These are phyloP conservation scores for Archilochus colubris DNA, from an alignment of 2,113 vertebrate genomes.

Conservation along the genomic window DNA sequence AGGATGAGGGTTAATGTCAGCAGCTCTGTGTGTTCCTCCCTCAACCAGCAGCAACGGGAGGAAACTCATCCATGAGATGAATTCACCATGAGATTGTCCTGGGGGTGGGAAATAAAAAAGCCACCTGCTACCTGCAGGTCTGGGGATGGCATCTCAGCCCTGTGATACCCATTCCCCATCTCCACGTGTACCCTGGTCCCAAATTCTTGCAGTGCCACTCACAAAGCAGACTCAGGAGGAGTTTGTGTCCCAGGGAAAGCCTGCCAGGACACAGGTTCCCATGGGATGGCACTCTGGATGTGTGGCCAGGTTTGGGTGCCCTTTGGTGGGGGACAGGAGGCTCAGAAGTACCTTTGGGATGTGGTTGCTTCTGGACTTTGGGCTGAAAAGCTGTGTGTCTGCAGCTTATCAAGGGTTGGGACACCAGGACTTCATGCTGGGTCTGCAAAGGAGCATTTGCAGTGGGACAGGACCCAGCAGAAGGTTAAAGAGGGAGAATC, in stretches of 20 bases:
- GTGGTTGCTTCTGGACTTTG: not conserved
- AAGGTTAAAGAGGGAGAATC: not conserved
- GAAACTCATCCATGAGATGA: not conserved
- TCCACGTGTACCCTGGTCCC: not conserved
- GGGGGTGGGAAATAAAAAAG: not conserved
- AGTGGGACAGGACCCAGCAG: not conserved
- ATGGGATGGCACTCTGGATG: fast-evolving
- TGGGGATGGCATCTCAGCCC: not conserved
- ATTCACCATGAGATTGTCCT: fast-evolving
- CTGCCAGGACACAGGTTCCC: not conserved
- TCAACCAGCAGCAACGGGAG: not conserved
- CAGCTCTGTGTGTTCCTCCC: not conserved
- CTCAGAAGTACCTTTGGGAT: not conserved
- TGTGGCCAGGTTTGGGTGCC: not conserved
- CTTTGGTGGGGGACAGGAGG: not conserved
- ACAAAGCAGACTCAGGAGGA: not conserved
- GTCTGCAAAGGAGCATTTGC: not conserved
- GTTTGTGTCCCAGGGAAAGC: not conserved
- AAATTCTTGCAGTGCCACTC: fast-evolving
- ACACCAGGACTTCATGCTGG: not conserved
- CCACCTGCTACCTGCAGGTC: not conserved
- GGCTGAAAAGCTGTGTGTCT: not conserved
- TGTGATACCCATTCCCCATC: not conserved
- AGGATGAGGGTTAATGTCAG: not conserved
- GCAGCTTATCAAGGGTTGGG: not conserved